A percentile compares a stretch with the other conserved stretches of the same genome.
Evolutionary conservation across 2,113 vertebrate genomes (phyloP).

Genomic region (Cottus gobio): DNA sequence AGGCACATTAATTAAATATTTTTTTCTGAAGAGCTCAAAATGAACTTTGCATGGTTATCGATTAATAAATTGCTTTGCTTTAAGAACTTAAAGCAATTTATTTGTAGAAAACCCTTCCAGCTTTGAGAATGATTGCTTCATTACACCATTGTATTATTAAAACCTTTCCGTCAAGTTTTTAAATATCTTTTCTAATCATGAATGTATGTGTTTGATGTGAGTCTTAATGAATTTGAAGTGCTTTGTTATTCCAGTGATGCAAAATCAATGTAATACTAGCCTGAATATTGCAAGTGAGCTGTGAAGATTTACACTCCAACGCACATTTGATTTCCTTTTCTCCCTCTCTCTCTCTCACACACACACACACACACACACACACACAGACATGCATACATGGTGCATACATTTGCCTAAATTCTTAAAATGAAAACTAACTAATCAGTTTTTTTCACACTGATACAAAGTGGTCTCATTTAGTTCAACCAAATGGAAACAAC

Average conservation of each 20-base stretch:
- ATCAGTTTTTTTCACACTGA: conserved; percentile 15
- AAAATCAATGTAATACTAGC: conserved; percentile 67
- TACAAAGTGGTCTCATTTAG: conserved; percentile 16
- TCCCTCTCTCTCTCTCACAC: neutral
- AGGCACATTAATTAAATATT: conserved; percentile 14
- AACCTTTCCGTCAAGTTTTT: conserved; percentile 64
- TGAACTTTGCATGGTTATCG: conserved; percentile 52
- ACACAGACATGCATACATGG: neutral
- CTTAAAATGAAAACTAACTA: conserved; percentile 7
- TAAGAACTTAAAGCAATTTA: too few relatives aligned
- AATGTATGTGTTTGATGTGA: conserved; percentile 56
- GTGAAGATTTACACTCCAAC: conserved; percentile 28
- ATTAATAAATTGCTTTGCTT: conserved; percentile 56
- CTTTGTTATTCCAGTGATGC: conserved; percentile 60
- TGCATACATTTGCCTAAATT: conserved; percentile 12
- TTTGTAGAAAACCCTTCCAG: conserved; percentile 44
- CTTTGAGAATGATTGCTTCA: conserved; percentile 60
- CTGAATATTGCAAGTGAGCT: conserved; percentile 51
- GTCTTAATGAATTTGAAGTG: conserved; percentile 48
- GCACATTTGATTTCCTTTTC: conserved; percentile 10
- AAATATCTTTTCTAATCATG: conserved; percentile 61
- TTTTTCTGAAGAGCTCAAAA: conserved; percentile 28
- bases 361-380: too few relatives aligned
- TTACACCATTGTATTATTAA: conserved; percentile 56
- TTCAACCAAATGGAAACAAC: conserved; percentile 39